Evolutionary conservation across 2,797 vertebrate species (phyloP).

Genomic region (Sebastes kiyomatsui): DNA sequence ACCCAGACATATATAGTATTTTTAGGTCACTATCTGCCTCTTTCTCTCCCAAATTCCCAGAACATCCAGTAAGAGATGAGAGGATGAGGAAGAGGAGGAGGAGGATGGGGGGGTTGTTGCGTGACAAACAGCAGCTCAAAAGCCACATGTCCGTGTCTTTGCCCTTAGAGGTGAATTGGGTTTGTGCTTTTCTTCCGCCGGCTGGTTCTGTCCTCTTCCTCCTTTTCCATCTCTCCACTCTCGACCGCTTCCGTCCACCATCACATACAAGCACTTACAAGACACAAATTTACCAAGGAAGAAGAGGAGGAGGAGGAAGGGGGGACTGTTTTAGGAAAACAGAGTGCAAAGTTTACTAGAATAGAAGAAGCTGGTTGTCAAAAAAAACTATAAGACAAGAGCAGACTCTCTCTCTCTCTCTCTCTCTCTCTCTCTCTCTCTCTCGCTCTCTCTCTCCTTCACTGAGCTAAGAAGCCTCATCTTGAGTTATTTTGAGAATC

Average conservation of each 20-base stretch:
- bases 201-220: conserved; percentile 43
- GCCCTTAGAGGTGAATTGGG: conserved; percentile 51
- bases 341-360: conserved; percentile 45
- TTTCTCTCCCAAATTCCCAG: neutral
- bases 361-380: neutral
- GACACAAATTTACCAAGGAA: conserved; percentile 12
- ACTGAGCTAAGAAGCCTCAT: neutral
- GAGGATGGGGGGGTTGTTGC: neutral
- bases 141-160: conserved; percentile 34
- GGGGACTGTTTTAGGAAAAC: neutral
- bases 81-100: neutral
- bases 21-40: neutral
- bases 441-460: neutral
- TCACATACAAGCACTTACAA: conserved; percentile 53
- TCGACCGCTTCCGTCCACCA: conserved; percentile 27
- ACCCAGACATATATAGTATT: neutral
- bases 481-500: conserved; percentile 46
- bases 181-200: conserved; percentile 55
- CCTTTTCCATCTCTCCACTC: conserved; percentile 35
- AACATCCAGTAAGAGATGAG: conserved; percentile 4
- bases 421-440: neutral
- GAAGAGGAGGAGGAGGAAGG: neutral
- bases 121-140: conserved; percentile 47
- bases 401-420: neutral
- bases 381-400: neutral